Evolutionary conservation across 1,140 invertebrate species (phyloP).

Genomic region (Atta texana): DNA sequence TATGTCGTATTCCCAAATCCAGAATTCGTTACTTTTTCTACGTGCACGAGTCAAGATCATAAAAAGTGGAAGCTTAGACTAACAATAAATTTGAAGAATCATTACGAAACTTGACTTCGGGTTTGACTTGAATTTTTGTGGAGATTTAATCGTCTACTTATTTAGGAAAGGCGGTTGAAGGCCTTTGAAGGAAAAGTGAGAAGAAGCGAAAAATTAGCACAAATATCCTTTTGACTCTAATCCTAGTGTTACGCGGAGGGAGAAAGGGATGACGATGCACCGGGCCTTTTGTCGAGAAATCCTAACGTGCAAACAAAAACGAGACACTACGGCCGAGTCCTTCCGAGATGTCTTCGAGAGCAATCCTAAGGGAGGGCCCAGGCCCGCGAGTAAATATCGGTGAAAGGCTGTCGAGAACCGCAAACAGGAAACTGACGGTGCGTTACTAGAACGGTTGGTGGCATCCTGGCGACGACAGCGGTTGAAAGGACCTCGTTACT

Average conservation of each 20-base stretch:
- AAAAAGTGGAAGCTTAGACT: neutral
- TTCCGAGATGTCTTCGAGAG: slow-evolving; percentile 70
- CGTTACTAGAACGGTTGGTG: slow-evolving; percentile 51
- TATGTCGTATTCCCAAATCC: neutral
- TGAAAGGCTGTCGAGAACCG: slow-evolving; percentile 58
- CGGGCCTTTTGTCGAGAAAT: slow-evolving; percentile 73
- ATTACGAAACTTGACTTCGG: slow-evolving; percentile 23
- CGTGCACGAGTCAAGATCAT: neutral
- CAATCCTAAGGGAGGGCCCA: slow-evolving; percentile 50
- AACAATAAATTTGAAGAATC: slow-evolving; percentile 2
- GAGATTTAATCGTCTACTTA: neutral
- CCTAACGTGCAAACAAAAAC: slow-evolving; percentile 74
- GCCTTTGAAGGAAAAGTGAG: neutral
- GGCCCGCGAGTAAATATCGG: slow-evolving; percentile 72
- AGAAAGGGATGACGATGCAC: slow-evolving; percentile 9
- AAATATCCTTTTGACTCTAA: slow-evolving; percentile 61
- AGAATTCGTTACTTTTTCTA: neutral
- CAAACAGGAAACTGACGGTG: slow-evolving; percentile 60
- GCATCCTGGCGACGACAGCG: slow-evolving; percentile 60
- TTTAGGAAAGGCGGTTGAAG: neutral
- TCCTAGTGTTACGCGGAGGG: neutral
- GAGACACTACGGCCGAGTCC: slow-evolving; percentile 67
- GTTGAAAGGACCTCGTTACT: slow-evolving; percentile 77
- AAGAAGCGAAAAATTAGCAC: slow-evolving; percentile 70
- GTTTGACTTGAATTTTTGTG: slow-evolving; percentile 38